Evolutionary conservation across 2,888 invertebrate genomes (phyloP).

Genomic region (Conchocele bisecta): DNA sequence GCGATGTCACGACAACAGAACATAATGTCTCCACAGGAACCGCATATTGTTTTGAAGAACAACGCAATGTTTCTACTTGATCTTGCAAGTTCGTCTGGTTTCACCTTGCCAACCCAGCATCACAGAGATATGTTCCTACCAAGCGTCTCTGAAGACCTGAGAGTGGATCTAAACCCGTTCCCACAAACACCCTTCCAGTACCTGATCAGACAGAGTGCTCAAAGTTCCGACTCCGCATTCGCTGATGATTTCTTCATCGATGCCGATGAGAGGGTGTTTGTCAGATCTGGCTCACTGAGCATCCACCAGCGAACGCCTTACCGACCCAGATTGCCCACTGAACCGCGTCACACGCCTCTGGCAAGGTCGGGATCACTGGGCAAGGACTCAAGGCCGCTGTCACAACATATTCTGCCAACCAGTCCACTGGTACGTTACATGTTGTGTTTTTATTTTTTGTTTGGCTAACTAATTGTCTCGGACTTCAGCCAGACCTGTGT

Average conservation of each 20-base stretch:
- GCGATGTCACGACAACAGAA: constrained; percentile 71
- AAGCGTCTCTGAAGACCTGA: constrained; percentile 77
- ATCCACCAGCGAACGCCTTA: constrained; percentile 61
- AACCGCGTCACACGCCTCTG: constrained; percentile 76
- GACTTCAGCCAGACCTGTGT: too few species aligned
- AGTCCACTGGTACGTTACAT: constrained; percentile 69
- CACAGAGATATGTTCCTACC: constrained; percentile 76
- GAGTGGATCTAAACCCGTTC: constrained; percentile 76
- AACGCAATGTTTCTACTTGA: constrained; percentile 97
- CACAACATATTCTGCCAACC: constrained; percentile 69
- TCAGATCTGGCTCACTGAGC: constrained; percentile 77
- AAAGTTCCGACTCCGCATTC: constrained; percentile 80
- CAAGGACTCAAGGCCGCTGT: constrained; percentile 72
- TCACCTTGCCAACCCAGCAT: constrained; percentile 78
- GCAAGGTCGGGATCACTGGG: constrained; percentile 78
- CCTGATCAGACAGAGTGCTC: constrained; percentile 74
- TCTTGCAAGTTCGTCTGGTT: constrained; percentile 89
- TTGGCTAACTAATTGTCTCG: too few species aligned
- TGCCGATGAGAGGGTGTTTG: constrained; percentile 76
- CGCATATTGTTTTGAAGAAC: constrained; percentile 91
- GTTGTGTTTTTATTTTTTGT: too few species aligned
- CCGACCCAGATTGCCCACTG: constrained; percentile 76
- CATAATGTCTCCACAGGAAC: constrained; percentile 83
- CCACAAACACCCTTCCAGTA: constrained; percentile 79
- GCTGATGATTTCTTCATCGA: constrained; percentile 80